Percentiles rank a stretch among this genome's conserved stretches.
Evolutionary conservation across 1,140 invertebrate species (phyloP).

Genomic region (Spodoptera litura): DNA sequence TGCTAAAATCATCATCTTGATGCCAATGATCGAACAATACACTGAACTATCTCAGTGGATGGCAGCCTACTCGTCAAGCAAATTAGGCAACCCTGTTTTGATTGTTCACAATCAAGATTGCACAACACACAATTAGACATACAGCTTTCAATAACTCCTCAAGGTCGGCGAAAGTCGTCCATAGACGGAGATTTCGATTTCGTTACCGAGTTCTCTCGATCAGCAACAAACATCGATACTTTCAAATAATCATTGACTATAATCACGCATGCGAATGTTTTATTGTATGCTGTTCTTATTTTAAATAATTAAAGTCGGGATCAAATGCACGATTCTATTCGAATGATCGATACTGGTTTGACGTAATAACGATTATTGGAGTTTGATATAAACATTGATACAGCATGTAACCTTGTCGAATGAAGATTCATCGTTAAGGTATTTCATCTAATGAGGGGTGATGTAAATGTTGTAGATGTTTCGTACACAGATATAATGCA

Average conservation of each 20-base stretch:
- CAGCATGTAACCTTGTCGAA: constrained; percentile 16
- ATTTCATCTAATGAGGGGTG: neutral
- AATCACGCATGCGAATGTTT: constrained; percentile 27
- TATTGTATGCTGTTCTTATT: constrained; percentile 18
- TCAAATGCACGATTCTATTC: constrained; percentile 23
- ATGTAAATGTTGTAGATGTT: neutral
- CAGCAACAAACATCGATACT: constrained; percentile 12
- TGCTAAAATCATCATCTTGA: no score
- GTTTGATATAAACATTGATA: neutral
- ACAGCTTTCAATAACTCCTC: constrained; percentile 48
- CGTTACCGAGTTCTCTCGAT: constrained; percentile 32
- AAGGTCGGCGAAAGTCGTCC: constrained; percentile 56
- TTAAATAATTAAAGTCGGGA: constrained; percentile 12
- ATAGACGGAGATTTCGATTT: constrained; percentile 52
- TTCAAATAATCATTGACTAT: constrained; percentile 16
- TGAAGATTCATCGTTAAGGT: neutral
- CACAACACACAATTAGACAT: constrained; percentile 54
- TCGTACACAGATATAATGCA: neutral
- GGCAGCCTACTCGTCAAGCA: constrained; percentile 35
- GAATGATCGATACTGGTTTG: constrained; percentile 8
- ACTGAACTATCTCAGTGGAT: constrained; percentile 36
- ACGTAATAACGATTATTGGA: constrained; percentile 13
- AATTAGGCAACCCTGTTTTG: constrained; percentile 52
- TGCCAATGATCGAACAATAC: neutral
- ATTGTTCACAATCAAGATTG: constrained; percentile 51